A percentile compares a stretch with the other conserved stretches of the same genome.
Conservation (phyloP, 2,888 invertebrate species). For the Deroplatys truncata region DNA sequence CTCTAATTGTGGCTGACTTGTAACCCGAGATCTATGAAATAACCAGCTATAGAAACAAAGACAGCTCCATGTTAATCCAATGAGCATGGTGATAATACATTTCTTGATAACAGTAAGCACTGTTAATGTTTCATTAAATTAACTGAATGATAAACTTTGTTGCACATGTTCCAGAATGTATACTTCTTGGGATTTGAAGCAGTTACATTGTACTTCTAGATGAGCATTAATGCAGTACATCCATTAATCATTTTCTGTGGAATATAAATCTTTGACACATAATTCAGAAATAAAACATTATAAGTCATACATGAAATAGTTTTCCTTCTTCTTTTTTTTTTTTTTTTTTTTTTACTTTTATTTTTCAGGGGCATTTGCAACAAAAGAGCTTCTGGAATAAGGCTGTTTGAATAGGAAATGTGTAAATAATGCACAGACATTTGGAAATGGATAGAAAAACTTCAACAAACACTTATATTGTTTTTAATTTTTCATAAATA, state of each 20-base stretch:
- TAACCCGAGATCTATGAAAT: no score
- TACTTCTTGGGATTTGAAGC: background rate
- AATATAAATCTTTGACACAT: background rate
- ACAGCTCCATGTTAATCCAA: no score
- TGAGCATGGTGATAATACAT: background rate
- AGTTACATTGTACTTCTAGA: background rate
- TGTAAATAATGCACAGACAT: background rate
- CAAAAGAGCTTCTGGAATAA: background rate
- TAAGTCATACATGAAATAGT: background rate
- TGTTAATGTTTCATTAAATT: background rate
- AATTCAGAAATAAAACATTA: background rate
- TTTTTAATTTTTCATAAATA: no score
- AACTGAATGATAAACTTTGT: background rate
- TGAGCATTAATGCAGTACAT: background rate
- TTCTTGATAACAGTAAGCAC: background rate
- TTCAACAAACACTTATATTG: background rate
- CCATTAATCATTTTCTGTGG: background rate
- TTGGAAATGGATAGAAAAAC: background rate
- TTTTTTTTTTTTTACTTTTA: background rate
- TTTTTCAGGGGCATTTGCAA: background rate
- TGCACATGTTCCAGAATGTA: background rate
- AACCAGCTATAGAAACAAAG: no score
- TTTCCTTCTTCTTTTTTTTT: background rate
- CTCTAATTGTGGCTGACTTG: no score
- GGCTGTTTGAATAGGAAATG: background rate